Evolutionary conservation across 2,888 invertebrate species (phyloP), one percentile per base, ranked within the genome.

Genomic region (Euplagia quadripunctaria): DNA sequence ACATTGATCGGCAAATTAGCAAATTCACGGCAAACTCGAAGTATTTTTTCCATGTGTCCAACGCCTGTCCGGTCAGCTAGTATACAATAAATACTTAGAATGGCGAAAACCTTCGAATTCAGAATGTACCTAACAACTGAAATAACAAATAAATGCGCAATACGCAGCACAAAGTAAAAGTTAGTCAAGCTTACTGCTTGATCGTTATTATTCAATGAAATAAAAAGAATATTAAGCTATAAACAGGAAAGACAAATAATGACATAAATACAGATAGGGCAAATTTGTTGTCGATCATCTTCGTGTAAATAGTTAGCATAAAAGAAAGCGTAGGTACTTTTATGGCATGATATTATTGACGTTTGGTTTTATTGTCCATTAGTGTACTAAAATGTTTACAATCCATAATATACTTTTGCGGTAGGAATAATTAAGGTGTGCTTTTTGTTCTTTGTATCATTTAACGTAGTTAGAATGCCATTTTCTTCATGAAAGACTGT

Each of bases 301-400:
- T 79, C 76, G 67, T 72, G 78, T 78, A 71, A 75, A 83, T 74
- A 78, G 78, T 74, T 55, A 31, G 74, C 74, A 76, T 79, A 79
- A 77, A 78, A 78, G 75, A 58, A 82, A 81, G 77, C 72, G 31
- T 61, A 31, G 61, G 68, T 78, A 68, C 61, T 76, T 82, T 84
- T 81, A 84, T 72, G 71, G 20, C 68, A 78, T 31, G 41, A 72
- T 68, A 73, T 77, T 81, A 84, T 80, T 78, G 78, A 74, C 73
- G 72, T 74, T 73, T 67, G 63, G 70, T 72, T 80, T 84, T 82
- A 81, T 76, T 77, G 73, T 73, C 69, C 68, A 74, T 75, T 66
- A 71, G 65, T 73, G 67, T 46, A 70, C 64, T 77, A 70, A 80
- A 82, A 82, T 77, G 66, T 84, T 81, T 75, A 84, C 73, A 76